Percentiles rank a stretch among this genome's conserved stretches.
Conservation (phyloP, 1,140 invertebrate genomes). For the Megalonaias nervosa region DNA sequence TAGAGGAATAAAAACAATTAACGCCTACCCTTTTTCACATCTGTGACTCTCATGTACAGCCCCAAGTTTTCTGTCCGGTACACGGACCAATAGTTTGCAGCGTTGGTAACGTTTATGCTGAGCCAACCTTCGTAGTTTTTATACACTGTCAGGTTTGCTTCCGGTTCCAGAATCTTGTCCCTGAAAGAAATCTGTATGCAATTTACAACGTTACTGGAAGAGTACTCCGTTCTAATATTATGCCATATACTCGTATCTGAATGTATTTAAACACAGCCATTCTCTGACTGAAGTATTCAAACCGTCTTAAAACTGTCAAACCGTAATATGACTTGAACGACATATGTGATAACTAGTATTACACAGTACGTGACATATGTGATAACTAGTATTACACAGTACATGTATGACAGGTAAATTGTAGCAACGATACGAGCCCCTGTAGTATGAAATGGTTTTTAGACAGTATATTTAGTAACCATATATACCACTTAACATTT, state of each 20-base stretch:
- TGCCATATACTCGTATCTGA: neutral
- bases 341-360: neutral
- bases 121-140: constrained; percentile 81
- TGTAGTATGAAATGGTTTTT: no score
- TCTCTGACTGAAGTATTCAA: neutral
- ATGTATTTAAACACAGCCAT: neutral
- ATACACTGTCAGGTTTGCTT: constrained; percentile 56
- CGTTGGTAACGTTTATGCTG: constrained; percentile 82
- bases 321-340: neutral
- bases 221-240: neutral
- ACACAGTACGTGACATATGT: neutral
- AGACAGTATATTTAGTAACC: no score
- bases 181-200: constrained; percentile 41
- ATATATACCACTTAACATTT: no score
- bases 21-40: constrained; percentile 40
- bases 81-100: constrained; percentile 86
- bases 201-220: neutral
- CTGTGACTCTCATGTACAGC: constrained; percentile 76
- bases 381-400: no score
- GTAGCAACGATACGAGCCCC: no score
- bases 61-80: constrained; percentile 86
- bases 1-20: neutral
- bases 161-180: constrained; percentile 57
- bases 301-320: neutral
- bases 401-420: no score